These are phyloP conservation scores for Cyphomyrus discorhynchus DNA, from an alignment of 2,113 vertebrate species.

Conservation along the genomic window DNA sequence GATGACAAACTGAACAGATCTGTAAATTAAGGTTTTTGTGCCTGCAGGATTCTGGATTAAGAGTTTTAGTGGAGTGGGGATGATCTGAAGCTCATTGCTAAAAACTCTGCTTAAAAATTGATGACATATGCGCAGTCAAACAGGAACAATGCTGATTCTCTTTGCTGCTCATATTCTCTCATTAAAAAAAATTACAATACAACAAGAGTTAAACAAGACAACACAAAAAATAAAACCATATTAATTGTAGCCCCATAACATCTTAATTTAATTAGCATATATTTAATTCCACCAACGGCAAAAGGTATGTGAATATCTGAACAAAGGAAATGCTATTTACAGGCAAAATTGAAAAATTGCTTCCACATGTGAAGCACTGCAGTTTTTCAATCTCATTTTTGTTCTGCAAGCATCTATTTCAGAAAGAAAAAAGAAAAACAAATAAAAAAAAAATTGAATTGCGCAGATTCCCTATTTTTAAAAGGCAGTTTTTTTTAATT, in stretches of 20 bases:
- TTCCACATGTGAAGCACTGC: not conserved
- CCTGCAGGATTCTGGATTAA: not conserved
- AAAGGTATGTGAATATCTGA: not conserved
- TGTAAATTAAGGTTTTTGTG: not conserved
- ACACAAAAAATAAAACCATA: not conserved
- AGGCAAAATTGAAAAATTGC: not conserved
- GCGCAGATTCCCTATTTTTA: not conserved
- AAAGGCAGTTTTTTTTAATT: not conserved
- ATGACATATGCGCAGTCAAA: not conserved
- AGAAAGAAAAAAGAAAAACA: not conserved
- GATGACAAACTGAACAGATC: not conserved
- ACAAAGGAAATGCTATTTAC: not conserved
- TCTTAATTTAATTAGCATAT: not conserved
- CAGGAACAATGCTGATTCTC: not conserved
- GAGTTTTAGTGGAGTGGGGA: not conserved
- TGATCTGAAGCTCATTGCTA: not conserved
- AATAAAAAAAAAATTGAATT: not conserved
- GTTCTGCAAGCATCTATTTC: not conserved
- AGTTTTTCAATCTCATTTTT: not conserved
- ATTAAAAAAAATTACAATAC: not conserved
- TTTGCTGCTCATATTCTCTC: not conserved
- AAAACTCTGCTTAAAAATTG: not conserved
- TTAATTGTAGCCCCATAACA: not conserved
- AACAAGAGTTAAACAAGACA: not conserved
- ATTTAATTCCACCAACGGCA: not conserved